Evolutionary conservation across 1,140 invertebrate species (phyloP), one percentile per base, ranked within the genome.

Genomic region (Penaeus chinensis): DNA sequence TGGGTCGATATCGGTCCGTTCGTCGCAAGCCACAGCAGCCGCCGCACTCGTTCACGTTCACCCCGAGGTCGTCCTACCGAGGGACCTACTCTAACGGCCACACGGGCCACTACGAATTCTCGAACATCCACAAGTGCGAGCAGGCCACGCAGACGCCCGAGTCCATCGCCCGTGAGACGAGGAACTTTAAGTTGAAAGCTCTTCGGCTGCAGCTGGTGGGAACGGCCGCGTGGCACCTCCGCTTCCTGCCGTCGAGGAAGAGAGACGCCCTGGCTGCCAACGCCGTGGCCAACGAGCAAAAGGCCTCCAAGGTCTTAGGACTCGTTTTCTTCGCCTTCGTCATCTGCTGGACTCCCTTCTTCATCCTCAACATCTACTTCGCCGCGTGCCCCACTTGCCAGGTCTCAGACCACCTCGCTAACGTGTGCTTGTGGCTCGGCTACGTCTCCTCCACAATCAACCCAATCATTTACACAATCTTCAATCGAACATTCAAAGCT

Each of bases 231-330:
- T 89, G 86, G 66, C 84, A 77, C 91, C 91, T 37, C 90, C 95
- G 95, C 90, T 95, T 96, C 90, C 92, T 96, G 27, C 94, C 95
- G 8, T 94, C 94, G 84, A 93, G 89, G 94, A 90, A 94, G 93
- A 82, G 95, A 94, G 90, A 93, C 95, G 69, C 94, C 78, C 94
- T 95, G 5, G 89, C 90, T 22, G 95, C 95, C 1, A 96, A 96
- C 91, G 95, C 95, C 0, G 95, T 97, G 1, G 95, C 95, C 27
- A 96, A 95, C 16, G 96, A 97, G 91, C 96, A 96, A 91, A 96
- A 96, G 91, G 96, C 96, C 0, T 95, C 95, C 85, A 96, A 96
- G 92, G 95, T 92, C 42, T 69, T 91, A 19, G 90, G 90, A 22
- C 62, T 91, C 13, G 90, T 91, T 0, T 91, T 91, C 89, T 91